phyloP scores from a whole-genome alignment of 2,113 vertebrate genomes.

The Salvelinus namaycush region DNA sequence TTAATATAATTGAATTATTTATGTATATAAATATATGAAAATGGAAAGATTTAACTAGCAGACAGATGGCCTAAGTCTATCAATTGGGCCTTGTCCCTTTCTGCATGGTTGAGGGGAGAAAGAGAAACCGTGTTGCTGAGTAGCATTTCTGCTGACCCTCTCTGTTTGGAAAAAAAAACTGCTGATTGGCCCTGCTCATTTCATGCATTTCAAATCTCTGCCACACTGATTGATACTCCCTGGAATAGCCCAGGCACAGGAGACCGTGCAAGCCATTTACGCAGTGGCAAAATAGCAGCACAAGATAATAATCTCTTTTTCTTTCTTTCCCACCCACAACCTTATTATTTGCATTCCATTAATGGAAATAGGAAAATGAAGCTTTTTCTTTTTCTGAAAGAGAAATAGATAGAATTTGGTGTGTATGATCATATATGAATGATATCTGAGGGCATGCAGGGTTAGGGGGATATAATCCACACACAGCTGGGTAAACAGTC shows the following conservation, averaged over 20 bases:
- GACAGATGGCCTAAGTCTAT: constrained; percentile 68
- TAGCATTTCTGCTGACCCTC: constrained; percentile 67
- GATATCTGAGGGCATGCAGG: constrained; percentile 22
- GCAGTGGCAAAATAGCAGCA: constrained; percentile 29
- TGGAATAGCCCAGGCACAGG: constrained; percentile 60
- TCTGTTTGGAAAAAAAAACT: constrained; percentile 51
- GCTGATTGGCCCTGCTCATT: constrained; percentile 57
- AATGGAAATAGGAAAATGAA: constrained; percentile 56
- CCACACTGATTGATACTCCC: constrained; percentile 71
- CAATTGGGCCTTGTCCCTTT: constrained; percentile 57
- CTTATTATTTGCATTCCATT: constrained; percentile 36
- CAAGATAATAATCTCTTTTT: constrained; percentile 52
- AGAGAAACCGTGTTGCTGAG: constrained; percentile 23
- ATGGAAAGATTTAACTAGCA: constrained; percentile 64
- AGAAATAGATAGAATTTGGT: constrained; percentile 40
- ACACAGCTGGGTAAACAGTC: too few species aligned
- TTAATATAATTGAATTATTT: constrained; percentile 20
- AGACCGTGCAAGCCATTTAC: constrained; percentile 48
- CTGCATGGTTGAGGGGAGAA: constrained; percentile 48
- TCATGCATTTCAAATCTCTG: constrained; percentile 68
- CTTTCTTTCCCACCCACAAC: neutral
- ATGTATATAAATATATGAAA: constrained; percentile 16
- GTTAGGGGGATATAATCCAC: constrained; percentile 15
- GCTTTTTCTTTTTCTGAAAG: constrained; percentile 35
- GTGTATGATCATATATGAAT: constrained; percentile 8